Evolutionary conservation across 2,113 vertebrate species (phyloP), one percentile per base, ranked within the genome.

Genomic region (Zootoca vivipara): DNA sequence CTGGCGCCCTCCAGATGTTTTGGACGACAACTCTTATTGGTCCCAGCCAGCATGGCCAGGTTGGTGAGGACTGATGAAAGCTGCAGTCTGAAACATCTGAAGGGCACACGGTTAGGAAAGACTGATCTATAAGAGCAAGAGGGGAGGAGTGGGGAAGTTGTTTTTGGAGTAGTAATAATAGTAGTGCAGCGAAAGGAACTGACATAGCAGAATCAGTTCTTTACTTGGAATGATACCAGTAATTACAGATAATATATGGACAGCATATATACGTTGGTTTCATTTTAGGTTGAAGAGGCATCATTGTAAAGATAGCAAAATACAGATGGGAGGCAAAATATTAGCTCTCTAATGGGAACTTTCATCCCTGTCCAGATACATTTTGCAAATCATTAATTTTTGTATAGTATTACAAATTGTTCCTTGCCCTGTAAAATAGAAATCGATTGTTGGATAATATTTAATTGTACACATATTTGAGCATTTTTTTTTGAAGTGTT

Each of bases 401-500:
- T 78, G n/a, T 86, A 15, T 52, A 0, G 0, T 1, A 33, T 0
- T 46, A 18, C 40, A 69, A 77, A 84, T 0, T 0, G 58, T 87
- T 58, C 42, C 52, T 0, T 38, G 35, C 38, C 33, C 0, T 65
- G 62, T 88, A n/a, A 82, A 1, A 30, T 7, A 83, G 86, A 92
- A 82, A 35, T 40, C 28, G 73, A 77, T 65, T 26, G 2, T 78
- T 85, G 5, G 72, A 38, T 0, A 82, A 56, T 80, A 83, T 91
- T 82, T 78, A 82, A 5, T n/a, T 91, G 67, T 86, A 87, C 79
- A 67, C n/a, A 64, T 7, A 35, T 22, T 30, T 56, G 77, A 86
- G 26, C 35, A 0, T 0, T 42, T 81, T 10, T 10, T 78, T 18
- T 42, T 28, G 6, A 62, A 70, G 30, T 8, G 7, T 74, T 22